A percentile compares a stretch with the other conserved stretches of the same genome.
phyloP scores from a whole-genome alignment of 2,113 vertebrate species.

The Xerus inauris region DNA sequence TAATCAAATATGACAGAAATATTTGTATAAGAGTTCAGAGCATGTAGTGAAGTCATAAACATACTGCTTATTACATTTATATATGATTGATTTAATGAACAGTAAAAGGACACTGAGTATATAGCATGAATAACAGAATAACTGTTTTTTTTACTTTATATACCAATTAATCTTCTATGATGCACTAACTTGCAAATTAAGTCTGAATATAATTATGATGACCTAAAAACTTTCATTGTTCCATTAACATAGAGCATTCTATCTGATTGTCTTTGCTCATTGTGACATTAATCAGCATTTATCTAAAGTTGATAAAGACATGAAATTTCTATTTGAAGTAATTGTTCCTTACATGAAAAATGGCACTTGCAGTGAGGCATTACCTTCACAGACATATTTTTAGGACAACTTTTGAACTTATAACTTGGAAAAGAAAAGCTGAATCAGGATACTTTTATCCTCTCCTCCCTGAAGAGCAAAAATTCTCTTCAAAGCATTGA shows the following conservation, averaged over 20 bases:
- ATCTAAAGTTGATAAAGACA: slow-evolving; percentile 82
- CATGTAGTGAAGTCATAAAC: neutral
- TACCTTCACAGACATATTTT: slow-evolving; percentile 42
- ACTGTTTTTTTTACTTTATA: slow-evolving; percentile 70
- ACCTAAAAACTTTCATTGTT: slow-evolving; percentile 88
- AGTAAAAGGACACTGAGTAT: slow-evolving; percentile 41
- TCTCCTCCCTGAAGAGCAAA: neutral
- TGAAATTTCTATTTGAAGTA: slow-evolving; percentile 74
- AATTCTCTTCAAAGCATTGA: neutral
- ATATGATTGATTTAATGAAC: slow-evolving; percentile 41
- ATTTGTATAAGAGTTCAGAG: neutral
- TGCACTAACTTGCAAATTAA: slow-evolving; percentile 85
- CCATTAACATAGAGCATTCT: slow-evolving; percentile 89
- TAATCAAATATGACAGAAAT: neutral
- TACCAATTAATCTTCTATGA: slow-evolving; percentile 85
- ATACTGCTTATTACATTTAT: neutral
- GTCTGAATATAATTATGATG: slow-evolving; percentile 90
- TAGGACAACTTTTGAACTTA: slow-evolving; percentile 54
- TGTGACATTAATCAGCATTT: slow-evolving; percentile 86
- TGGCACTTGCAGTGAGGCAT: slow-evolving; percentile 45
- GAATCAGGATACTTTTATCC: neutral
- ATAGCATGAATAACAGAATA: slow-evolving; percentile 79
- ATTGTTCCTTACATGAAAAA: slow-evolving; percentile 59
- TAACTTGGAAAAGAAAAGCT: slow-evolving; percentile 2
- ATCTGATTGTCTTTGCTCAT: slow-evolving; percentile 90